phyloP scores from a whole-genome alignment of 1,140 invertebrate species.

The Drosophila sucinea region DNA sequence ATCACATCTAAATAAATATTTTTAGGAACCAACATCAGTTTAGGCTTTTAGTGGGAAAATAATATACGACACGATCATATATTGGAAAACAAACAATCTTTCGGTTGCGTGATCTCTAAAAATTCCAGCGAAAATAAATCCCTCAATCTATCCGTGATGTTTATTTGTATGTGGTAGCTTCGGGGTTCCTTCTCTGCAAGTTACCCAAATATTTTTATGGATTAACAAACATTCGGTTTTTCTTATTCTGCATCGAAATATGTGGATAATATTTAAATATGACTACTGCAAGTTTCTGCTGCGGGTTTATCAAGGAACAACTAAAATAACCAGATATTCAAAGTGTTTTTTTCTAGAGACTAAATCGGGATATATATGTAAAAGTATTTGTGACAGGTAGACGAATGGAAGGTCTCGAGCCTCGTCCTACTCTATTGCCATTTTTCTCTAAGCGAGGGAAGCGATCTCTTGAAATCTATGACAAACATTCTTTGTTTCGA shows the following conservation, averaged over 20 bases:
- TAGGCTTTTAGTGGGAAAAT: slow-evolving; percentile 75
- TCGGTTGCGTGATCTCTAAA: slow-evolving; percentile 44
- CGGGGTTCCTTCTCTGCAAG: slow-evolving; percentile 50
- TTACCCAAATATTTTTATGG: slow-evolving; percentile 61
- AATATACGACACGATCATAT: background rate
- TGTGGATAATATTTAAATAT: background rate
- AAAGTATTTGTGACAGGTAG: no score
- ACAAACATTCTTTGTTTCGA: no score
- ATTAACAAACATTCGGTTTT: slow-evolving; percentile 10
- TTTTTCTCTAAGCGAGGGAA: no score
- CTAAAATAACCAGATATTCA: no score
- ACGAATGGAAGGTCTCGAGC: no score
- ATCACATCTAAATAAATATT: slow-evolving; percentile 78
- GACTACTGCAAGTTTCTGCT: no score
- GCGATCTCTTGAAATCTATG: no score
- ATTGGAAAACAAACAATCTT: slow-evolving; percentile 3
- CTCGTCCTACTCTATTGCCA: no score
- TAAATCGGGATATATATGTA: no score
- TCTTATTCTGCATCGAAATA: background rate
- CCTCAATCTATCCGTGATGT: slow-evolving; percentile 5
- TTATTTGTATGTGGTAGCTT: background rate
- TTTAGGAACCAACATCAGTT: slow-evolving; percentile 59
- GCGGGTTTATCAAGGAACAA: no score
- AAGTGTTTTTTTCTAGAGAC: no score
- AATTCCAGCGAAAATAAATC: slow-evolving; percentile 35